Base-by-base conservation (phyloP, 2,113 vertebrate species). In the Nyctibius bracteatus region DNA sequence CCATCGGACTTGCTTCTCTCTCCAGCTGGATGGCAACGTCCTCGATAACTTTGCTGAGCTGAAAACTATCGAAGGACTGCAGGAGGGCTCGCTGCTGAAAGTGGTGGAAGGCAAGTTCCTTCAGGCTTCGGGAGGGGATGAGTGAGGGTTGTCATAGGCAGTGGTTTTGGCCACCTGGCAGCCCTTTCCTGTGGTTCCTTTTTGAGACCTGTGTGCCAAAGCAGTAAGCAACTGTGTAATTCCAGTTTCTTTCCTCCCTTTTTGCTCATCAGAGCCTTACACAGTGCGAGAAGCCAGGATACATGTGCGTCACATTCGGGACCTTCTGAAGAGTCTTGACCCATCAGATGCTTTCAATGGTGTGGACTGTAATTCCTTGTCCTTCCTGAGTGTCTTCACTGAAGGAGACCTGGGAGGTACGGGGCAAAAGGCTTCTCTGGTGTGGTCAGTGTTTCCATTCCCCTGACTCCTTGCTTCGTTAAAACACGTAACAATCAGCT, bases 21-120 rank as follows among this genome's bases (percentile, higher is more conserved):
- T 99, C 97, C 99, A 99, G 95, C 98, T 99, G 81, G 99, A 99
- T 1, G 99, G 99, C 92, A 99, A 99, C 1, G 99, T 99, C 75
- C 98, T 99, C 15, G 99, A 99, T 96, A 99, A 99, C 98, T 99
- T 99, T 73, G 99, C 99, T 6, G 99, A 99, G 97, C 98, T 99
- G 49, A 99, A 99, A 92, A 99, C 99, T 1, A 99, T 99, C 5
- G 99, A 99, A 97, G 99, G 99, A 10, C 98, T 99, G 51, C 99
- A 99, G 97, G 99, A 99, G 94, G 99, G 99, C 63, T 99, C 99
- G 0, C 96, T 99, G 97, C 98, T 99, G 25, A 99, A 99, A 71
- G 99, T 99, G 85, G 99, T 99, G 20, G 99, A 99, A 99, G 99
- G 99, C 99, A 86, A 96, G 97, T 88, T 44, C 67, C 66, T 54